phyloP scores from a whole-genome alignment of 2,888 invertebrate genomes.

The Rhogogaster chlorosoma region DNA sequence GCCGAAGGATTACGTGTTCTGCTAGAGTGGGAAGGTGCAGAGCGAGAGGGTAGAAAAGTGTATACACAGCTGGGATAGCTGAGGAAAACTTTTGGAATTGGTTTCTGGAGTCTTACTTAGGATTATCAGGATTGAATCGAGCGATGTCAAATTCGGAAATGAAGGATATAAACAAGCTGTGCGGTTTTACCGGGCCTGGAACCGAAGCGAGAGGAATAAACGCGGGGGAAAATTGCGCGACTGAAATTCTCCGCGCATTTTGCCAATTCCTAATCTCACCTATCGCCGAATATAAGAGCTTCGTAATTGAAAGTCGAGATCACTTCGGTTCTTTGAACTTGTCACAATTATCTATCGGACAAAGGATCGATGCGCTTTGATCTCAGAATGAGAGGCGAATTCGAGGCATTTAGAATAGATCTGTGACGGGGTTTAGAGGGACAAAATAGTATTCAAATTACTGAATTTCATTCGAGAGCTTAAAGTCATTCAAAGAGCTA shows the following conservation, averaged over 20 bases:
- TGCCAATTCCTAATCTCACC: background rate
- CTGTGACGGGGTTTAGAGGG: background rate
- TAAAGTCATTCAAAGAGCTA: background rate
- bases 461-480: background rate
- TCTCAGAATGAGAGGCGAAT: background rate
- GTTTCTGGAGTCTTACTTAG: slow-evolving; percentile 34
- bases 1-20: background rate
- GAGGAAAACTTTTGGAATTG: slow-evolving; percentile 36
- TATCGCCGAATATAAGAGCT: background rate
- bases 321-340: background rate
- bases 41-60: background rate
- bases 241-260: background rate
- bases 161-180: background rate
- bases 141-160: slow-evolving; percentile 26
- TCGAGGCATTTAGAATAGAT: background rate
- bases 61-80: background rate
- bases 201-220: background rate
- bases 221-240: background rate
- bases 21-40: background rate
- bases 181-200: background rate
- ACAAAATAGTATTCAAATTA: background rate
- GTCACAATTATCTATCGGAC: background rate
- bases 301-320: background rate
- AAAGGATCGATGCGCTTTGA: background rate
- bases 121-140: slow-evolving; percentile 30